Conservation (phyloP, 2,888 invertebrate species). For the Fabriciana adippe region DNA sequence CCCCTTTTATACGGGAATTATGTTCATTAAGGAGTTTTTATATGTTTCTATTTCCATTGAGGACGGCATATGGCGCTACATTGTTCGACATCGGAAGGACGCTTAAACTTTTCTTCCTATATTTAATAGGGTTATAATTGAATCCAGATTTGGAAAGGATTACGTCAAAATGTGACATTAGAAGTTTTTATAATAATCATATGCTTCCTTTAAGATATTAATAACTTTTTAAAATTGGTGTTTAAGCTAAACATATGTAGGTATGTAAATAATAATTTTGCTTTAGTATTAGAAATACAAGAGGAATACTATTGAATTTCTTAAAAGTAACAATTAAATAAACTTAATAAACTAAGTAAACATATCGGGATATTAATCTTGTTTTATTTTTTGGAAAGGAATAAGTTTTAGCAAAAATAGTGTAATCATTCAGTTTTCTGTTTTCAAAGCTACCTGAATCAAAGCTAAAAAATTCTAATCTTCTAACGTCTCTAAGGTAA, state of each 20-base stretch:
- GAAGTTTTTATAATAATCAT: not conserved
- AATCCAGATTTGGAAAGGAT: slow-evolving; percentile 30
- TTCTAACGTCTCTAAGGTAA: slow-evolving; percentile 41
- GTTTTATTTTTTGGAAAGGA: too few relatives aligned
- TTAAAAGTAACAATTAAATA: too few relatives aligned
- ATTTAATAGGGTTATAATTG: slow-evolving; percentile 29
- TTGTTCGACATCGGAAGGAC: slow-evolving; percentile 39
- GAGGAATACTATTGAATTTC: too few relatives aligned
- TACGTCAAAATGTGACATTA: slow-evolving; percentile 1
- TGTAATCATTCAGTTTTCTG: too few relatives aligned
- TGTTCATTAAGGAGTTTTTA: slow-evolving; percentile 78
- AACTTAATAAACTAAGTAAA: too few relatives aligned
- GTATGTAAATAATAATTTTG: too few relatives aligned
- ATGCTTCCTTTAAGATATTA: not conserved
- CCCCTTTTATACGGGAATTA: slow-evolving; percentile 79
- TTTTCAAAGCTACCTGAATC: slow-evolving; percentile 10
- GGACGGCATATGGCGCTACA: slow-evolving; percentile 46
- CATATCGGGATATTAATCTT: too few relatives aligned
- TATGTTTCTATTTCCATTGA: slow-evolving; percentile 62
- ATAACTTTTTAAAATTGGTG: not conserved
- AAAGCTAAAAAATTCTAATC: slow-evolving; percentile 33
- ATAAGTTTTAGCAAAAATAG: too few relatives aligned
- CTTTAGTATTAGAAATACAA: too few relatives aligned
- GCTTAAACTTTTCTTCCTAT: slow-evolving; percentile 27
- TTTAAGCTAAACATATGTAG: too few relatives aligned